Evolutionary conservation across 2,797 vertebrate genomes (phyloP).

Genomic region (Gallirallus australis): DNA sequence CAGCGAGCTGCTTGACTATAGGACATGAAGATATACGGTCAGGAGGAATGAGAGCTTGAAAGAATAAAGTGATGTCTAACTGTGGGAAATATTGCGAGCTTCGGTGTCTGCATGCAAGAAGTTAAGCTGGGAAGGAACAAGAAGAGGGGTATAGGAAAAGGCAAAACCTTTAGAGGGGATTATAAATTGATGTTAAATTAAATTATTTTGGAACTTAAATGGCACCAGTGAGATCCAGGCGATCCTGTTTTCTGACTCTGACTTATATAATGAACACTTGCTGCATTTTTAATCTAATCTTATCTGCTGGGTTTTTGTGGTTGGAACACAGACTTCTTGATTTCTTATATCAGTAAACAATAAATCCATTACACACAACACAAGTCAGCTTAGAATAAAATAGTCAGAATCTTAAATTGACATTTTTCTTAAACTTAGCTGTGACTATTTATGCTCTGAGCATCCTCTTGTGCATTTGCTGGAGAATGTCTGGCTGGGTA

Average conservation of each 20-base stretch:
- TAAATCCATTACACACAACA: background rate
- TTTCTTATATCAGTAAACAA: background rate
- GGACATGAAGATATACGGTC: background rate
- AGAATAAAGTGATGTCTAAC: background rate
- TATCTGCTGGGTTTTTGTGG: background rate
- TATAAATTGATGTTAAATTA: background rate
- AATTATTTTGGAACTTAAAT: background rate
- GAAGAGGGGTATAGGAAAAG: background rate
- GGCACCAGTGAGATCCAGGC: background rate
- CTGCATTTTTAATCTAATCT: background rate
- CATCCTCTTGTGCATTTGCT: constrained; percentile 11
- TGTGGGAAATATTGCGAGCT: background rate
- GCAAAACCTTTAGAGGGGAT: background rate
- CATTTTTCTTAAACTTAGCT: background rate
- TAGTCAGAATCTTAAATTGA: background rate
- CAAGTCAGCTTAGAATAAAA: background rate
- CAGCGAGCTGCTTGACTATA: rapidly evolving
- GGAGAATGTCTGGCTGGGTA: constrained; percentile 43
- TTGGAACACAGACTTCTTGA: background rate
- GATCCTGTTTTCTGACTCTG: background rate
- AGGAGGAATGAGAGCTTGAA: background rate
- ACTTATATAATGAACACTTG: rapidly evolving
- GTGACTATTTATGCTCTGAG: background rate
- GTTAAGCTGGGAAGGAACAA: background rate
- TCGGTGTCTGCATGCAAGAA: background rate